Evolutionary conservation across 2,888 invertebrate species (phyloP).

Genomic region (Eupithecia exiguata): DNA sequence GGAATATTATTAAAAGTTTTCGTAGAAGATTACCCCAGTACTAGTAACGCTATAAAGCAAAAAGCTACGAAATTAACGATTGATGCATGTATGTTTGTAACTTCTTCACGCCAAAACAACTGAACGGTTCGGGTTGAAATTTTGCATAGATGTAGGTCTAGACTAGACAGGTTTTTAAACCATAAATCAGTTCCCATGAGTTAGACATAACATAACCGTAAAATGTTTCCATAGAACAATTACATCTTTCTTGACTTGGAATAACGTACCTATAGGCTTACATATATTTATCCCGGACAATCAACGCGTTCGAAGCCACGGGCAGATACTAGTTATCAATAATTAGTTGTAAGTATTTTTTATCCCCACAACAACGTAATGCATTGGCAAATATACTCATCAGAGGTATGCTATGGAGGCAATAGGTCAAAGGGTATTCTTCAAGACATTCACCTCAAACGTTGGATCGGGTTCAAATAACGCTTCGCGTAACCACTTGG

Average conservation of each 20-base stretch:
- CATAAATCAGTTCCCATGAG: background rate
- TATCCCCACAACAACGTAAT: background rate
- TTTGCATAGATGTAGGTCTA: background rate
- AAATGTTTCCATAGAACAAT: background rate
- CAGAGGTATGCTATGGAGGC: slow-evolving; percentile 7
- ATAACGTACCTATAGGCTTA: too few relatives aligned
- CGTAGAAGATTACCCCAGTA: too few relatives aligned
- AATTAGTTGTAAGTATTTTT: too few relatives aligned
- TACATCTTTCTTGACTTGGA: background rate
- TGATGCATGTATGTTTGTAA: too few relatives aligned
- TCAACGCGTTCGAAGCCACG: too few relatives aligned
- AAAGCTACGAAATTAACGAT: background rate
- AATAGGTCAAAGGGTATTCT: slow-evolving; percentile 19
- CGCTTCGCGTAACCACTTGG: slow-evolving; percentile 24
- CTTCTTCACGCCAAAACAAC: too few relatives aligned
- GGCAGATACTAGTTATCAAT: too few relatives aligned
- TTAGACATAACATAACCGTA: too few relatives aligned
- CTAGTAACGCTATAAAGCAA: too few relatives aligned
- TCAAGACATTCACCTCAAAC: slow-evolving; percentile 29
- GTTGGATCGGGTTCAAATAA: slow-evolving; percentile 28
- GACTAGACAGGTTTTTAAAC: background rate
- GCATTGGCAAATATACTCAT: background rate
- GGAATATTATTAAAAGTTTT: too few relatives aligned
- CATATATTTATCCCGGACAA: too few relatives aligned
- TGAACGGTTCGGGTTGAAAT: background rate